A percentile compares a stretch with the other conserved stretches of the same genome.
Conservation (phyloP, 2,113 vertebrate species). For the Chlorodrepanis virens region DNA sequence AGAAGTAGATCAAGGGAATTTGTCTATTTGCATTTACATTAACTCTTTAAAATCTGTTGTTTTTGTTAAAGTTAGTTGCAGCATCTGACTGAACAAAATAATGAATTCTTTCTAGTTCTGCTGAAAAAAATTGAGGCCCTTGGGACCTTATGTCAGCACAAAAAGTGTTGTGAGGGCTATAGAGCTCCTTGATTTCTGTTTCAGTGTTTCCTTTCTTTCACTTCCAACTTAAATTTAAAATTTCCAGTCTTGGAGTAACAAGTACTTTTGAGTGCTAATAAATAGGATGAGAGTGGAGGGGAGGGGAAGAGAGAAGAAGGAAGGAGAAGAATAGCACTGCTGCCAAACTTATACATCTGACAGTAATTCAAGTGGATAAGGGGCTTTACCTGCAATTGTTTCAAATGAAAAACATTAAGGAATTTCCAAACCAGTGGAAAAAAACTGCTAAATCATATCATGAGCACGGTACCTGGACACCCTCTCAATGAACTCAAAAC, state of each 20-base stretch:
- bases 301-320: fast-evolving
- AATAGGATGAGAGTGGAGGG: fast-evolving
- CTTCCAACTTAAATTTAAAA: not conserved
- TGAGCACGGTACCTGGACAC: not conserved
- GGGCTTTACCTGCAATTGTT: not conserved
- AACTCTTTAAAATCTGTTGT: not conserved
- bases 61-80: not conserved
- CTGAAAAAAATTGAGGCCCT: not conserved
- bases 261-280: not conserved
- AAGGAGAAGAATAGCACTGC: not conserved
- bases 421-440: not conserved
- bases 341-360: not conserved
- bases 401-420: not conserved
- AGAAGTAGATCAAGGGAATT: not conserved
- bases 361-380: not conserved
- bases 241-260: not conserved
- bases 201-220: not conserved
- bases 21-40: not conserved
- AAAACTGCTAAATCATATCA: not conserved
- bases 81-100: not conserved
- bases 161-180: not conserved
- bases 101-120: not conserved
- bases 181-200: not conserved
- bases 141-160: not conserved
- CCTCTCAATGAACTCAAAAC: not conserved